Conservation (phyloP, 2,797 vertebrate species). For the Acrossocheilus fasciatus region DNA sequence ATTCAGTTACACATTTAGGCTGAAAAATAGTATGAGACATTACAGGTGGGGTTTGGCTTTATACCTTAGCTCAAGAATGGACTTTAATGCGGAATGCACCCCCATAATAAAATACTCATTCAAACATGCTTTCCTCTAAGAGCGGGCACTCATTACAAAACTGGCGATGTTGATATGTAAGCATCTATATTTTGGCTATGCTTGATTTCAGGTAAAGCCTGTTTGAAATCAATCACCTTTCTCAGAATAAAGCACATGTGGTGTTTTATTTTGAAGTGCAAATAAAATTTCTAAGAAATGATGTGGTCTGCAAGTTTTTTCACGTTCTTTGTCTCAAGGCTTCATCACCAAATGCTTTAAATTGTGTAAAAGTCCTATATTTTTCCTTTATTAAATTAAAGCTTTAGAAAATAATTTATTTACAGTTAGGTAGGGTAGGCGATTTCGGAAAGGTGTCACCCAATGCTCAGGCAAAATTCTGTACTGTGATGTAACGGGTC, state of each 20-base stretch:
- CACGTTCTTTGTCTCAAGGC: neutral
- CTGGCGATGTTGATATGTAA: constrained; percentile 26
- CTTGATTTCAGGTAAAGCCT: constrained; percentile 41
- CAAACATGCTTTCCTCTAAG: constrained; percentile 36
- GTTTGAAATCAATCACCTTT: constrained; percentile 44
- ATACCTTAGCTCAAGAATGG: neutral
- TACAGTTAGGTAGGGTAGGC: too few relatives aligned
- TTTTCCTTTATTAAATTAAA: neutral
- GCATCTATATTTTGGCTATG: constrained; percentile 33
- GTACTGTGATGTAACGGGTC: too few relatives aligned
- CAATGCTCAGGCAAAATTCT: too few relatives aligned
- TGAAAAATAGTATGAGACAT: neutral
- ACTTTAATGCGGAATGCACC: neutral
- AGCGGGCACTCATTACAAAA: neutral
- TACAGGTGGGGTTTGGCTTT: constrained; percentile 6
- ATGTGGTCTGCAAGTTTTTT: neutral
- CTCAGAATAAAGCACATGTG: constrained; percentile 58
- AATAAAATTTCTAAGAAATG: constrained; percentile 63
- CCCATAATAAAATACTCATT: constrained; percentile 34
- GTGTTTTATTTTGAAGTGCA: constrained; percentile 57
- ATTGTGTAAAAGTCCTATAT: neutral
- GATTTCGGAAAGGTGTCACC: too few relatives aligned
- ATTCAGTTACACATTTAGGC: neutral
- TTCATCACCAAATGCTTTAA: neutral
- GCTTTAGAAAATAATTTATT: too few relatives aligned